Conservation (phyloP, 2,797 vertebrate species). For the Cyclura pinguis region DNA sequence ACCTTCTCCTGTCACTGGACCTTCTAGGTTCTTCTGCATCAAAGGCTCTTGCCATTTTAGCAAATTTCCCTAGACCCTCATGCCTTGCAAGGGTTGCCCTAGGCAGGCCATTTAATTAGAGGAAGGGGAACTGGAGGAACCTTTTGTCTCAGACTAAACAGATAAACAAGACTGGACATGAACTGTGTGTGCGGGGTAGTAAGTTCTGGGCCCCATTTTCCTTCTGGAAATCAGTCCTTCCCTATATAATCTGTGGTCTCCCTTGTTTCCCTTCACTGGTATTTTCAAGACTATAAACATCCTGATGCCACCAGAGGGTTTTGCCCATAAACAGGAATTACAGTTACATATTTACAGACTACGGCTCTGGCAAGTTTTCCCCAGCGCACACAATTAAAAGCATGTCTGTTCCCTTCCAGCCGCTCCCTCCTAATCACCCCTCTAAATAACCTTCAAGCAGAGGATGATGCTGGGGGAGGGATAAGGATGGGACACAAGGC, state of each 20-base stretch:
- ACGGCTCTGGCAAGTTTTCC: neutral
- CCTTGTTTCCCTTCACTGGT: neutral
- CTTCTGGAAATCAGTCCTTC: neutral
- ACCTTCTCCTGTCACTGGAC: too few species aligned
- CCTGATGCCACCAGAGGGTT: constrained; percentile 23
- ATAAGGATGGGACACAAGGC: too few species aligned
- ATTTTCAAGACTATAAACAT: neutral
- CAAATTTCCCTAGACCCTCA: neutral
- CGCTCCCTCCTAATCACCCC: constrained; percentile 37
- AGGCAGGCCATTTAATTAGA: neutral
- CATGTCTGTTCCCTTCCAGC: accelerated
- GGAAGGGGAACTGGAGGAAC: neutral
- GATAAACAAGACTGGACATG: neutral
- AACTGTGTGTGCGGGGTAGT: neutral
- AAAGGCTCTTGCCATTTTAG: neutral
- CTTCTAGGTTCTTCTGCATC: neutral
- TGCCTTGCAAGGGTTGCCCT: neutral
- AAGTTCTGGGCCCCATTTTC: neutral
- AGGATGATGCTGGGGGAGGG: neutral
- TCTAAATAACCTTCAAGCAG: neutral
- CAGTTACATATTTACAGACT: constrained; percentile 42
- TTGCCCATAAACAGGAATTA: constrained; percentile 5
- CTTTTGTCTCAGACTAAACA: neutral
- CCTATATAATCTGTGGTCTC: constrained; percentile 23
- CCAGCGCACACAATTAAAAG: neutral